A percentile compares a stretch with the other conserved stretches of the same genome.
These are phyloP conservation scores for Capricornis sumatraensis DNA, from an alignment of 2,113 vertebrate genomes.

Conservation along the genomic window DNA sequence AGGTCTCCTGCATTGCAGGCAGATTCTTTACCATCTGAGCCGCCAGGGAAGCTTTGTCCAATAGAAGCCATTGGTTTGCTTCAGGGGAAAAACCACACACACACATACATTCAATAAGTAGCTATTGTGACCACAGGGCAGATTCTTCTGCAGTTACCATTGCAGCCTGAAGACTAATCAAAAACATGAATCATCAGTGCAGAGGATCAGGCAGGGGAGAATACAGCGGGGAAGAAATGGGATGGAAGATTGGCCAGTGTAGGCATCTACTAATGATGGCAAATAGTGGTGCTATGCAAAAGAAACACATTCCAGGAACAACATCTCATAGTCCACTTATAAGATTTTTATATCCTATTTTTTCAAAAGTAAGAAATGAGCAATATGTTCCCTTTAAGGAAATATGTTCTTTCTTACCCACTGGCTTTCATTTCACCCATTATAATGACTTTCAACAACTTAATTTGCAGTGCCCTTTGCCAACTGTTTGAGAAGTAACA, in stretches of 20 bases:
- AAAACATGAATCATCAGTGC: neutral
- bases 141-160: neutral
- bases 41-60: neutral
- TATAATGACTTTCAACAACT: constrained; percentile 18
- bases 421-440: constrained; percentile 43
- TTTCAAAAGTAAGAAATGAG: constrained; percentile 46
- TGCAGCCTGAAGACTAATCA: neutral
- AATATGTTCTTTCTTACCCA: neutral
- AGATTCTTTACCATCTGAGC: neutral
- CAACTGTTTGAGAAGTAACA: constrained; percentile 49
- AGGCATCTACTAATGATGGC: neutral
- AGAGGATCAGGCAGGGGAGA: neutral
- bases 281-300: neutral
- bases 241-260: neutral
- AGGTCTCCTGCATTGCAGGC: neutral
- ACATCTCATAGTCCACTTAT: neutral
- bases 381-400: constrained; percentile 22
- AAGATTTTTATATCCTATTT: neutral
- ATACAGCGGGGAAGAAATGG: neutral
- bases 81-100: neutral
- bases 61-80: neutral
- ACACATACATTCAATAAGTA: neutral
- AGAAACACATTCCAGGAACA: neutral
- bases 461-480: neutral
- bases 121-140: neutral